These are phyloP conservation scores for Coptodon bakossiorum DNA, from an alignment of 2,113 vertebrate genomes.

Conservation along the genomic window DNA sequence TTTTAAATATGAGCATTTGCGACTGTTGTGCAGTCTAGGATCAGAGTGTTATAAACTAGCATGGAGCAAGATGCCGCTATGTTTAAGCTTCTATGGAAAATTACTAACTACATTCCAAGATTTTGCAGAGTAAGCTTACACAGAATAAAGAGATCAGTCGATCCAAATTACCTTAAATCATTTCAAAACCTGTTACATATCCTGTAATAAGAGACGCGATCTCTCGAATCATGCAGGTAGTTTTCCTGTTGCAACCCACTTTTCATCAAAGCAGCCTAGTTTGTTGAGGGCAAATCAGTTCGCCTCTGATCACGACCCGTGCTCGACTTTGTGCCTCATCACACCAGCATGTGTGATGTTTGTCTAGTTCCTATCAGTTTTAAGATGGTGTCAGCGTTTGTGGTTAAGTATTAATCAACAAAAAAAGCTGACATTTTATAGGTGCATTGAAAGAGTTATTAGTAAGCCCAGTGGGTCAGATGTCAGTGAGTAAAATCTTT, in stretches of 20 bases:
- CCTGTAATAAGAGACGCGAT: accelerated
- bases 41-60: neutral
- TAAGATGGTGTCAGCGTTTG: neutral
- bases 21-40: neutral
- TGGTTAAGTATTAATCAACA: neutral
- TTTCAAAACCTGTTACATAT: neutral
- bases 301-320: neutral
- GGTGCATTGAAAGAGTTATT: neutral
- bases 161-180: neutral
- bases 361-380: neutral
- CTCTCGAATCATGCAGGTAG: neutral
- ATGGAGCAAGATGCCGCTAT: neutral
- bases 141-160: neutral
- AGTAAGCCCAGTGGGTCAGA: neutral
- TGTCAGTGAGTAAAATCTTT: neutral
- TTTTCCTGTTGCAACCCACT: neutral
- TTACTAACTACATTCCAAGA: neutral
- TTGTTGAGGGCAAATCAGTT: neutral
- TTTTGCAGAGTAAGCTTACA: neutral
- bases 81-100: neutral
- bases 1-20: neutral
- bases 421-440: neutral
- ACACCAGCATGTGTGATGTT: neutral
- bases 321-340: neutral
- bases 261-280: neutral